Percentiles rank a stretch among this genome's conserved stretches.
Conservation (phyloP, 2,888 invertebrate species). For the Frankliniella intonsa region DNA sequence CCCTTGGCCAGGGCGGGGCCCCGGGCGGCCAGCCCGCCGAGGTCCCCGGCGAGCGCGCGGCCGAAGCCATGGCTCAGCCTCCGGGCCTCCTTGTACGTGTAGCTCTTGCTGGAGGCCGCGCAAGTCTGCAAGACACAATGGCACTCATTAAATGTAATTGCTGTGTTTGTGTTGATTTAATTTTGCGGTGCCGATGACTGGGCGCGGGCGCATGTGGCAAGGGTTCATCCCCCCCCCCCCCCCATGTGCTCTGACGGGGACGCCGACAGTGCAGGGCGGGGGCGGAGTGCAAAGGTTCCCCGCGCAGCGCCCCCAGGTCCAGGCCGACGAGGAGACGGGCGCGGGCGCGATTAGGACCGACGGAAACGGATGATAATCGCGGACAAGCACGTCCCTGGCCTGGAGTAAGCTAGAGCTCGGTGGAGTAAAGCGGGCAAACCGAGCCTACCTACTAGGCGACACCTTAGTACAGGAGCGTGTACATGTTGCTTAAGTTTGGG, state of each 20-base stretch:
- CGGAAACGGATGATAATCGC: too few species aligned
- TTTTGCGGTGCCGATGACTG: neutral
- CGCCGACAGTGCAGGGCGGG: neutral
- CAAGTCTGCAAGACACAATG: conserved; percentile 55
- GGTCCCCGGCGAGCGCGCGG: conserved; percentile 57
- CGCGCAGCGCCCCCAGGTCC: too few species aligned
- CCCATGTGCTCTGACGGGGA: neutral
- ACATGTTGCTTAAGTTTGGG: too few species aligned
- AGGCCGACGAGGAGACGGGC: too few species aligned
- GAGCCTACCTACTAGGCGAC: too few species aligned
- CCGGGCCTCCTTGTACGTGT: conserved; percentile 59
- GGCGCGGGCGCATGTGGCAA: neutral
- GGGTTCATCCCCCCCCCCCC: neutral
- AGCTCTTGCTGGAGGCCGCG: conserved; percentile 60
- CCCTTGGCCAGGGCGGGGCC: conserved; percentile 56
- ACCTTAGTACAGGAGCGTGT: too few species aligned
- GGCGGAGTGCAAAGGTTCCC: too few species aligned
- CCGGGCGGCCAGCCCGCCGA: conserved; percentile 61
- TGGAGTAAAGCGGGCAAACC: too few species aligned
- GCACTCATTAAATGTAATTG: neutral
- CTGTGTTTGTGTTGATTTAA: neutral
- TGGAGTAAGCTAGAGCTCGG: too few species aligned
- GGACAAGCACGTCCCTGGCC: too few species aligned
- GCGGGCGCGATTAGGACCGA: too few species aligned
- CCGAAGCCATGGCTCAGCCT: conserved; percentile 48